These are phyloP conservation scores for Coendou prehensilis DNA, from an alignment of 2,797 vertebrate genomes.

Conservation along the genomic window DNA sequence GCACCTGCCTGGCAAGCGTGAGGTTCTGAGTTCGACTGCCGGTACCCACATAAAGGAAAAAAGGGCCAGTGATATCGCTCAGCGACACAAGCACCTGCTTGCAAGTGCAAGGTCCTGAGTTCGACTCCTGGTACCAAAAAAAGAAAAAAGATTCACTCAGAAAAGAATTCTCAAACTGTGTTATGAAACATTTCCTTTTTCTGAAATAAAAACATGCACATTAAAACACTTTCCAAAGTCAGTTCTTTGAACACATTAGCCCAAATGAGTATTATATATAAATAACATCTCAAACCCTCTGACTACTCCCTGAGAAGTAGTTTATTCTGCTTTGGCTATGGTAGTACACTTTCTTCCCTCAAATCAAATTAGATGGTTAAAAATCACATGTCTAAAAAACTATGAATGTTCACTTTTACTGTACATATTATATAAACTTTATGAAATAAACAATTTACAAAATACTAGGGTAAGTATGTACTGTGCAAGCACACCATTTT, in stretches of 20 bases:
- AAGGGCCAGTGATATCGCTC: too few species aligned
- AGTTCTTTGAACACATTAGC: background rate
- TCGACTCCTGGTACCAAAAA: too few species aligned
- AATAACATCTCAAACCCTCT: background rate
- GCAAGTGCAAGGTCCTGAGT: too few species aligned
- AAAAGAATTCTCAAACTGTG: constrained; percentile 20
- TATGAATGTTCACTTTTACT: background rate
- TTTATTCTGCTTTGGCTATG: background rate
- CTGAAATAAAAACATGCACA: background rate
- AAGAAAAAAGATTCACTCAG: background rate
- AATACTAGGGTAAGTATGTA: background rate
- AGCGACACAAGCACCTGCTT: too few species aligned
- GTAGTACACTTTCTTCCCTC: background rate
- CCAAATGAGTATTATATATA: background rate
- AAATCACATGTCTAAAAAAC: background rate
- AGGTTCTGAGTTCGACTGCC: too few species aligned
- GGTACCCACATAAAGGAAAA: too few species aligned
- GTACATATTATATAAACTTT: background rate
- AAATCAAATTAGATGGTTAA: constrained; percentile 32
- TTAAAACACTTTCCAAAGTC: constrained; percentile 43
- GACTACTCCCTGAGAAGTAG: background rate
- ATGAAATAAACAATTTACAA: constrained; percentile 42
- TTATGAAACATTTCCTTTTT: constrained; percentile 50
- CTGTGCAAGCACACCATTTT: constrained; percentile 45
- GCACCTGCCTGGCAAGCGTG: too few species aligned